Conservation (phyloP, 2,113 vertebrate species). For the Pseudopipra pipra region DNA sequence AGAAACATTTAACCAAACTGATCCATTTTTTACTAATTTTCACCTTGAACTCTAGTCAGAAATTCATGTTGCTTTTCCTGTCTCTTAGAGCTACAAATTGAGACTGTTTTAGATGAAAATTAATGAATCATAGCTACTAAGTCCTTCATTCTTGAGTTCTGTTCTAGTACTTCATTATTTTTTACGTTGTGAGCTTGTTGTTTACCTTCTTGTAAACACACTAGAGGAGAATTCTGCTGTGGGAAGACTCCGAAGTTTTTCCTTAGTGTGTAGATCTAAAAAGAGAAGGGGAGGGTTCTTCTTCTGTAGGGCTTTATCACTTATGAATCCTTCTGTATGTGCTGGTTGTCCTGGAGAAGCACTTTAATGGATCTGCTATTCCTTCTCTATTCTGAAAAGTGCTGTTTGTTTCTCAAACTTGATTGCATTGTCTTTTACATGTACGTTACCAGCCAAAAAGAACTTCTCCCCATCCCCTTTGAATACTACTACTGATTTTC, state of each 20-base stretch:
- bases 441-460: background rate
- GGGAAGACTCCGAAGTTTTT: background rate
- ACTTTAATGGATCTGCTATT: background rate
- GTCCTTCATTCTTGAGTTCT: background rate
- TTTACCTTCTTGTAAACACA: background rate
- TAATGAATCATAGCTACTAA: background rate
- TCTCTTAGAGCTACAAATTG: background rate
- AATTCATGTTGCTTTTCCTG: background rate
- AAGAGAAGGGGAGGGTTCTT: background rate
- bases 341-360: background rate
- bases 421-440: background rate
- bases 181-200: background rate
- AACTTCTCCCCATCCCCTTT: background rate
- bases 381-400: background rate
- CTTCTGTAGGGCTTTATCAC: background rate
- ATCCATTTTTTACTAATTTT: background rate
- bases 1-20: background rate
- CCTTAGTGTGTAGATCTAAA: background rate
- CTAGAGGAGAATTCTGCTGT: background rate
- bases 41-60: background rate
- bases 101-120: background rate
- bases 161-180: background rate
- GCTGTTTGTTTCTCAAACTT: background rate
- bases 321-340: background rate
- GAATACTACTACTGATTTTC: background rate